phyloP scores from a whole-genome alignment of 2,888 invertebrate species.

The Tetanocera ferruginea region DNA sequence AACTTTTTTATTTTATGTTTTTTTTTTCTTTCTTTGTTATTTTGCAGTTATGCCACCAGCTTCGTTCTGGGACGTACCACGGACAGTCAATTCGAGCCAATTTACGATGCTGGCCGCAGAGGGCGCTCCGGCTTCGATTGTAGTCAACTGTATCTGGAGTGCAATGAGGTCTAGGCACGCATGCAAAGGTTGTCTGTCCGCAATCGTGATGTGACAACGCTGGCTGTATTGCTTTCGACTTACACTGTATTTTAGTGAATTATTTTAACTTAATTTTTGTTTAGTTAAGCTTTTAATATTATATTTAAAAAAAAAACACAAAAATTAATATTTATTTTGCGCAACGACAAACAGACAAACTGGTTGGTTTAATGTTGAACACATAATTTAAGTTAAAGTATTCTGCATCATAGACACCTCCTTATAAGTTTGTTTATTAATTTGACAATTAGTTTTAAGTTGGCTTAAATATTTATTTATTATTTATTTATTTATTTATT shows the following conservation, averaged over 20 bases:
- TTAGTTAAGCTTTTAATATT: slow-evolving; percentile 22
- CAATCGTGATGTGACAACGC: slow-evolving; percentile 9
- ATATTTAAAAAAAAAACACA: background rate
- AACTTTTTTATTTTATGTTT: too few relatives aligned
- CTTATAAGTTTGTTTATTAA: background rate
- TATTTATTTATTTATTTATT: slow-evolving; percentile 14
- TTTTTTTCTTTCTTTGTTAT: background rate
- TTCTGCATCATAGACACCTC: background rate
- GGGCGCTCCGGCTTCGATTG: slow-evolving; percentile 90
- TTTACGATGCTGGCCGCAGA: slow-evolving; percentile 87
- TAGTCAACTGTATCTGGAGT: slow-evolving; percentile 85
- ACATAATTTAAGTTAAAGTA: background rate
- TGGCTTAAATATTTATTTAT: slow-evolving; percentile 7
- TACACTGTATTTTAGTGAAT: slow-evolving; percentile 41
- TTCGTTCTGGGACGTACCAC: slow-evolving; percentile 84
- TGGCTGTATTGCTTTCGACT: slow-evolving; percentile 38
- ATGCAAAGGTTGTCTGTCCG: background rate
- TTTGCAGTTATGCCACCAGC: slow-evolving; percentile 85
- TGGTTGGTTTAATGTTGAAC: background rate
- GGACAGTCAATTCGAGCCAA: slow-evolving; percentile 80
- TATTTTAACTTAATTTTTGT: slow-evolving; percentile 26
- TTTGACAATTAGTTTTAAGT: background rate
- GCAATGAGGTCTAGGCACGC: slow-evolving; percentile 84
- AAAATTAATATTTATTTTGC: background rate
- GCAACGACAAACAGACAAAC: background rate